Evolutionary conservation across 1,140 invertebrate genomes (phyloP), one percentile per base, ranked within the genome.

Genomic region (Venturia canescens): DNA sequence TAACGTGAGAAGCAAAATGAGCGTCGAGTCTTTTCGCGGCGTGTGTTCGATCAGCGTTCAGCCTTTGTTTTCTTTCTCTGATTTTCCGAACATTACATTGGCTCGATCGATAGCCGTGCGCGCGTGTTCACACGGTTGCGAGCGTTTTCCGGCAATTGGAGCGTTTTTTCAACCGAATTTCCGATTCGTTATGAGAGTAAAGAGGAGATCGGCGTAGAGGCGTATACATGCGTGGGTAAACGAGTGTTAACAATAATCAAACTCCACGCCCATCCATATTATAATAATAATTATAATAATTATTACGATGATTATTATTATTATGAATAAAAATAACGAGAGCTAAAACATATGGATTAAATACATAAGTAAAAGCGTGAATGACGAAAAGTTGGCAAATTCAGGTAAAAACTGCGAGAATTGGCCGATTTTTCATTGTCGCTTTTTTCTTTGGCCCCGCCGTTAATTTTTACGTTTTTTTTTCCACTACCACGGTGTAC

Each of bases 321-420:
- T 18, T 78, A 67, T 71, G 15, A 67, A 48, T 53, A 63, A 53
- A 79, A 79, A 50, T n/a, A 57, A 79, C 16, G 48, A 79, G 38
- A 53, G 57, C 18, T 60, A 71, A 71, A 71, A 79, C 7, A 48
- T 71, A 79, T 57, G 15, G 50, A 79, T 71, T 79, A 71, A 79
- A 71, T 72, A 79, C 48, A 23, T 18, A 21, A 48, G 60, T 66
- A 67, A 78, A 78, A 78, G 67, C 34, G 34, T 38, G 67, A 44
- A 77, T 4, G 16, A 34, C 16, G 26, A 67, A 66, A 67, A 38
- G 27, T 26, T 60, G 60, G 38, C 34, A 78, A 34, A 48, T 66
- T n/a, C 21, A 67, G 13, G 23, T 21, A 21, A 5, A 18, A 3
- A 13, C 6, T 26, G 60, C 27, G 48, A 74, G 26, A 74, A 53